A percentile compares a stretch with the other conserved stretches of the same genome.
Conservation (phyloP, 1,140 invertebrate species). For the Atta cephalotes region DNA sequence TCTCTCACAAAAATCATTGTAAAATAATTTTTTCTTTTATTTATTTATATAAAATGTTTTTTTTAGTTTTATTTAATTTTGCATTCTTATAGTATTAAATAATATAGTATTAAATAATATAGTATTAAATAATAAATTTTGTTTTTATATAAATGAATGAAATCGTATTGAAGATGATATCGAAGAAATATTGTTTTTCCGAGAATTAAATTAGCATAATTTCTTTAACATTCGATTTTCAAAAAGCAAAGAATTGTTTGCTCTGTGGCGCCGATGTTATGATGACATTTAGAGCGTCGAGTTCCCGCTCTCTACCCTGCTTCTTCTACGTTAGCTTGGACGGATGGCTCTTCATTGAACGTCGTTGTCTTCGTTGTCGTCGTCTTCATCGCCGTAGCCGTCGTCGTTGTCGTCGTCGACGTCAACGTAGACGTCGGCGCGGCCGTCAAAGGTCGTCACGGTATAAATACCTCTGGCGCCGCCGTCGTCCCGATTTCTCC, state of each 20-base stretch:
- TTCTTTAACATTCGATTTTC: not conserved
- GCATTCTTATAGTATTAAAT: not conserved
- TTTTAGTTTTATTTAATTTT: not conserved
- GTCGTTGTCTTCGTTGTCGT: slow-evolving; percentile 61
- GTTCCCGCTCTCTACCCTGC: slow-evolving; percentile 20
- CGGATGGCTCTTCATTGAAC: slow-evolving; percentile 74
- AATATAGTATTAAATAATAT: not conserved
- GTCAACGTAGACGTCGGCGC: slow-evolving; percentile 63
- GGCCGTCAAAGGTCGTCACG: slow-evolving; percentile 78
- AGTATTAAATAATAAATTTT: not conserved
- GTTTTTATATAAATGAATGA: not conserved
- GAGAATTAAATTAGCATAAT: not conserved
- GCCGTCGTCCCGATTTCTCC: slow-evolving; percentile 69
- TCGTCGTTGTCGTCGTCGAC: slow-evolving; percentile 1
- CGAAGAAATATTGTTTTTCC: not conserved
- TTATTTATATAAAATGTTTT: too few species aligned
- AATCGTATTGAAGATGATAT: not conserved
- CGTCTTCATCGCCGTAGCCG: slow-evolving; percentile 4
- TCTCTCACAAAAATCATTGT: not conserved
- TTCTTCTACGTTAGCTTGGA: slow-evolving; percentile 63
- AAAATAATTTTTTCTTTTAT: not conserved
- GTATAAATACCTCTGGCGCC: slow-evolving; percentile 80
- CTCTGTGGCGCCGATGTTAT: not conserved
- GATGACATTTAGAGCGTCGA: slow-evolving; percentile 68
- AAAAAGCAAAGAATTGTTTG: not conserved